These are phyloP conservation scores for Anser brachyrhynchus DNA, from an alignment of 2,113 vertebrate genomes.

Conservation along the genomic window DNA sequence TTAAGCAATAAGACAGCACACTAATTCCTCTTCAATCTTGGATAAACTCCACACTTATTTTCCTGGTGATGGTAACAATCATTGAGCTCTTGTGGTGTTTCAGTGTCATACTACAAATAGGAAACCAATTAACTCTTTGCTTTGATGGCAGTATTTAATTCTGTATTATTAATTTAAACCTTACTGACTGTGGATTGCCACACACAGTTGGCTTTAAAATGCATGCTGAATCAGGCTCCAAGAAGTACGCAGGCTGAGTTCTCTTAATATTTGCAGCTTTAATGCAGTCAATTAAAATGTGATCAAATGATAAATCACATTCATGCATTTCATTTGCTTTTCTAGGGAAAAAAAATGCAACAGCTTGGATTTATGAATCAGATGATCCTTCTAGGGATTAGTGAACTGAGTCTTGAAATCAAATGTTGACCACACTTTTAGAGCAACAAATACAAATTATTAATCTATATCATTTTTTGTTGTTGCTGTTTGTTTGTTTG, in stretches of 20 bases:
- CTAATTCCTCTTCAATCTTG: conserved; percentile 35
- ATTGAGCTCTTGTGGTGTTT: conserved; percentile 42
- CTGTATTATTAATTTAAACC: conserved; percentile 77
- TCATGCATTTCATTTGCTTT: conserved; percentile 33
- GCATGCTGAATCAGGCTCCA: conserved; percentile 14
- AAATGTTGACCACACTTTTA: conserved; percentile 7
- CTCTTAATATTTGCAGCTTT: conserved; percentile 23
- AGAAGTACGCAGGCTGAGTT: neutral
- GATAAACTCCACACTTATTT: conserved; percentile 31
- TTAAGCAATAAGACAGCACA: conserved; percentile 1
- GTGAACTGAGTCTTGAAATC: neutral
- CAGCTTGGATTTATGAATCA: conserved; percentile 5
- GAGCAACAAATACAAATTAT: conserved; percentile 14
- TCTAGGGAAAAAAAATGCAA: neutral
- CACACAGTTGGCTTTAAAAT: conserved; percentile 65
- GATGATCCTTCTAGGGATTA: neutral
- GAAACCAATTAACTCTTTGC: conserved; percentile 75
- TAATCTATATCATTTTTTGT: neutral
- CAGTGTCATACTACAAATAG: conserved; percentile 61
- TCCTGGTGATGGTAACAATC: conserved; percentile 40
- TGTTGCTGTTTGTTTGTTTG: neutral
- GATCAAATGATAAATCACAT: conserved; percentile 28
- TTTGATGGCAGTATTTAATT: conserved; percentile 76
- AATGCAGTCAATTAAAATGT: conserved; percentile 68
- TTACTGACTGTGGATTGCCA: conserved; percentile 64